Conservation (phyloP, 2,113 vertebrate genomes). For the Bujurquina vittata region DNA sequence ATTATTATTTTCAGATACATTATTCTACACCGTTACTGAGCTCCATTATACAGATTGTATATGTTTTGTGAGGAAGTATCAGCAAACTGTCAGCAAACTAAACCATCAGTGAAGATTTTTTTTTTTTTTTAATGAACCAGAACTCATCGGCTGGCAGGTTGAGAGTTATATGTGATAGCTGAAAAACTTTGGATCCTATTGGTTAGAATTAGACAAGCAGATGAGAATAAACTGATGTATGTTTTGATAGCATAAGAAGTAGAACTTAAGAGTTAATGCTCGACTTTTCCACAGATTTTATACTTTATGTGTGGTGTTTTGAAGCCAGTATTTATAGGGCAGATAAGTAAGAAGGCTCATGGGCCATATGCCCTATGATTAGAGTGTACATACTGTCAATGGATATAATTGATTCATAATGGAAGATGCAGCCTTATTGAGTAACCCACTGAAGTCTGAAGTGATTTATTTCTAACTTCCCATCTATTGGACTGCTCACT, state of each 20-base stretch:
- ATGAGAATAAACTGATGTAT: not conserved
- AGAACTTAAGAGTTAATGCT: not conserved
- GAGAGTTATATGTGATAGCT: slow-evolving; percentile 15
- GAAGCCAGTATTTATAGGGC: not conserved
- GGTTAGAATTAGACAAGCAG: not conserved
- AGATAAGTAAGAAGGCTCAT: not conserved
- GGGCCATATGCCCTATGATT: not conserved
- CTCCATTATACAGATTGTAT: slow-evolving; percentile 18
- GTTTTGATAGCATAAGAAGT: not conserved
- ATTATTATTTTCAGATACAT: slow-evolving; percentile 53
- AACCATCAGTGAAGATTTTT: not conserved
- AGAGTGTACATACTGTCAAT: not conserved
- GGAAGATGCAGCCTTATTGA: not conserved
- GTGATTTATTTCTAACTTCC: slow-evolving; percentile 42
- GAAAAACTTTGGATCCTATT: slow-evolving; percentile 1
- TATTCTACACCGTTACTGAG: slow-evolving; percentile 31
- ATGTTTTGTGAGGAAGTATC: slow-evolving; percentile 4
- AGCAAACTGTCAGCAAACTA: slow-evolving; percentile 19
- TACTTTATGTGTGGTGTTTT: not conserved
- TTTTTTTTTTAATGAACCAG: not conserved
- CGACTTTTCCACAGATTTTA: not conserved
- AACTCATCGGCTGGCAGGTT: not conserved
- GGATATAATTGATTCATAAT: slow-evolving; percentile 31
- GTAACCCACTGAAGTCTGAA: slow-evolving; percentile 16
- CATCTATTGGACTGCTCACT: slow-evolving; percentile 38